phyloP scores from a whole-genome alignment of 2,113 vertebrate species.

The Vombatus ursinus region DNA sequence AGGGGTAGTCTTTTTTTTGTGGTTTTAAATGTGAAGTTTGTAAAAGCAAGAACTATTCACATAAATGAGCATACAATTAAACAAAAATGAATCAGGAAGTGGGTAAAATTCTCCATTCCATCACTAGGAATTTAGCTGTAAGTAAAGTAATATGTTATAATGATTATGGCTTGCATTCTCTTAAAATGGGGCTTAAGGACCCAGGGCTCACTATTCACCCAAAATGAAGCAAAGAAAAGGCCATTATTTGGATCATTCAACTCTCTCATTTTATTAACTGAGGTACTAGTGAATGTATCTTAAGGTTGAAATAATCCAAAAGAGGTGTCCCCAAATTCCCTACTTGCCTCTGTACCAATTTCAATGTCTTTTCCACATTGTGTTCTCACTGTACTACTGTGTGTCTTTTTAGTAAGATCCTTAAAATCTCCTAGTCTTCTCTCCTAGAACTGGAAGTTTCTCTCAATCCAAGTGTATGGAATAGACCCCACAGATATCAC shows the following conservation, averaged over 20 bases:
- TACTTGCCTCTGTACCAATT: neutral
- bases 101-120: neutral
- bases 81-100: neutral
- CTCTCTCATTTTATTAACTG: neutral
- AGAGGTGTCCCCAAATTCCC: neutral
- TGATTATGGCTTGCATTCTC: neutral
- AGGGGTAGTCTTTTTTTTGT: neutral
- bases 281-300: neutral
- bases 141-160: neutral
- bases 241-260: neutral
- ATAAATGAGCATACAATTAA: neutral
- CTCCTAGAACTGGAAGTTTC: neutral
- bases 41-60: neutral
- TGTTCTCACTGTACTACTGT: neutral
- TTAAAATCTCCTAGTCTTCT: neutral
- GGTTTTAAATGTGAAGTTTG: neutral
- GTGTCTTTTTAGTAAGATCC: neutral
- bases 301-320: neutral
- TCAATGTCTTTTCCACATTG: neutral
- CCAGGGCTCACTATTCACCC: neutral
- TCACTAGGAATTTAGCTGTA: neutral
- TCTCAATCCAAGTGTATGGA: neutral
- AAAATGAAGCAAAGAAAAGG: neutral
- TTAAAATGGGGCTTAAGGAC: neutral
- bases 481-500: neutral